A percentile compares a stretch with the other conserved stretches of the same genome.
These are phyloP conservation scores for Lates calcarifer DNA, from an alignment of 2,113 vertebrate species.

Conservation along the genomic window DNA sequence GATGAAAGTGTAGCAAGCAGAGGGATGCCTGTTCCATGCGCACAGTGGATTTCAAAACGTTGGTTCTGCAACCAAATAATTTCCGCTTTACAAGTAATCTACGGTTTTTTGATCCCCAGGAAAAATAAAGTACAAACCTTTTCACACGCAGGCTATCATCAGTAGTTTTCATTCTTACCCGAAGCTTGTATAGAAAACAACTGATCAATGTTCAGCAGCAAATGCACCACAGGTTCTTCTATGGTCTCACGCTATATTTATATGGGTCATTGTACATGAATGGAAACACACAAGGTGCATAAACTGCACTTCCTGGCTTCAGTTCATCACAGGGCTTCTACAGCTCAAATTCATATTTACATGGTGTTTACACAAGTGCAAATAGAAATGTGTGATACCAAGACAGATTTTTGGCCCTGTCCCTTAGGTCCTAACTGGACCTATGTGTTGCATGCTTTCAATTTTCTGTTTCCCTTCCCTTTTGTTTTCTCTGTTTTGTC, in stretches of 20 bases:
- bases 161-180: slow-evolving; percentile 19
- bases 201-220: slow-evolving; percentile 18
- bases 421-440: not conserved
- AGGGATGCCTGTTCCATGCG: slow-evolving; percentile 33
- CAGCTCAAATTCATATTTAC: not conserved
- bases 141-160: not conserved
- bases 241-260: not conserved
- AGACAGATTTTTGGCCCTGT: not conserved
- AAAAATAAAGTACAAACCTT: not conserved
- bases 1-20: slow-evolving; percentile 24
- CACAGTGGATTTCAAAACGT: slow-evolving; percentile 22
- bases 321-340: not conserved
- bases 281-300: not conserved
- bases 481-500: slow-evolving; percentile 26
- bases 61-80: slow-evolving; percentile 35
- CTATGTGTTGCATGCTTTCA: not conserved
- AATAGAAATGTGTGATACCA: not conserved
- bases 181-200: slow-evolving; percentile 7
- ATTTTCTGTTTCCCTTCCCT: slow-evolving; percentile 22
- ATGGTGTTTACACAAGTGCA: not conserved
- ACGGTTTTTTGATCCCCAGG: not conserved
- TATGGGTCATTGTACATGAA: slow-evolving; percentile 10
- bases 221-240: slow-evolving; percentile 1
- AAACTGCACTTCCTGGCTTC: slow-evolving; percentile 4
- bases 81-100: not conserved